phyloP scores from a whole-genome alignment of 2,797 vertebrate genomes.

The Tympanoctomys barrerae region DNA sequence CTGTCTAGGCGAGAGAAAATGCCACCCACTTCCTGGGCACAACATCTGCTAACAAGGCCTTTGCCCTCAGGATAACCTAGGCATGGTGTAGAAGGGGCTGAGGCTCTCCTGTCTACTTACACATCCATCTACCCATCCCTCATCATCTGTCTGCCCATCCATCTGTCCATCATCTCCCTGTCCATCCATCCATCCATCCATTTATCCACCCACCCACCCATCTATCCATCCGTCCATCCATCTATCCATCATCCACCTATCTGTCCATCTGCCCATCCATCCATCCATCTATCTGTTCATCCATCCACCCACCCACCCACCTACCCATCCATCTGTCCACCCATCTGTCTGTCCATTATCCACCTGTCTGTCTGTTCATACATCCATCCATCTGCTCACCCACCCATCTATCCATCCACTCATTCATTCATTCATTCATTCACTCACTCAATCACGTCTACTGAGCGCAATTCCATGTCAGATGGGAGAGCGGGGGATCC shows the following conservation, averaged over 20 bases:
- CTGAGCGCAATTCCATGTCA: background rate
- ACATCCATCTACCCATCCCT: accelerated
- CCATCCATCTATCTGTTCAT: too few relatives aligned
- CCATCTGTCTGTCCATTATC: background rate
- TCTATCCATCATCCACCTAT: too few relatives aligned
- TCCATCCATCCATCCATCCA: too few relatives aligned
- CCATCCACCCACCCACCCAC: background rate
- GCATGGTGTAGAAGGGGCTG: background rate
- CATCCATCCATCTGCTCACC: too few relatives aligned
- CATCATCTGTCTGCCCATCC: background rate
- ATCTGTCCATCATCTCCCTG: background rate
- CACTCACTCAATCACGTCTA: background rate
- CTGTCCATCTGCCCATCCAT: too few relatives aligned
- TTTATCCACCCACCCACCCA: too few relatives aligned
- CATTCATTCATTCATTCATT: background rate
- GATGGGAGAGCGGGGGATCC: background rate
- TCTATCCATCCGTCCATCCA: too few relatives aligned
- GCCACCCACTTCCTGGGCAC: background rate
- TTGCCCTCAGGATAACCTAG: background rate
- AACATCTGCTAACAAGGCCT: too few relatives aligned
- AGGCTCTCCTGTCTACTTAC: background rate
- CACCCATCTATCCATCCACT: background rate
- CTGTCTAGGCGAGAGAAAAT: background rate
- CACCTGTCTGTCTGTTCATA: background rate
- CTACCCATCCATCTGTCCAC: too few relatives aligned